Base-by-base conservation (phyloP, 2,888 invertebrate genomes). In the Margaritifera margaritifera region DNA sequence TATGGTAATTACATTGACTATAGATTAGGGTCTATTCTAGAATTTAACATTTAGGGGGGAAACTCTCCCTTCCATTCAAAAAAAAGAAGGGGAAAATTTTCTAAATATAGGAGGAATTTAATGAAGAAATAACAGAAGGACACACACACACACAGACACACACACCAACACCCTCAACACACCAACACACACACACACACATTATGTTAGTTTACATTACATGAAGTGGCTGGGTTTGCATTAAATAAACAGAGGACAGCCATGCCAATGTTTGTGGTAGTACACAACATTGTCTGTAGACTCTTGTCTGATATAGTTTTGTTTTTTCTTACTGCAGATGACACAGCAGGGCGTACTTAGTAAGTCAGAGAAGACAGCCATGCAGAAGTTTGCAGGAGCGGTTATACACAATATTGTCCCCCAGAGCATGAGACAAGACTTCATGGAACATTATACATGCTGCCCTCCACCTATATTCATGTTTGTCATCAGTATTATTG, bases 401-500 rank as follows among this genome's bases (percentile, higher is more conserved):
- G 88, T 90, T 56, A 87, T 90, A 25, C 82, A 85, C 58, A 85
- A 90, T 84, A 80, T 92, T 89, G 69, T 91, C 87, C 81, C 93
- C 89, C 84, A 91, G 90, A 78, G 91, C 89, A 86, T 89, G 68
- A 91, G 91, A 72, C 90, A 90, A 25, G 93, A 94, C 8, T 97
- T 97, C 90, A 94, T 96, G 86, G 94, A 96, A 83, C 94, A 97
- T 88, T 99, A 98, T 91, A 94, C 93, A 73, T 97, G 99, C 87
- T 94, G 94, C 89, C 99, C 98, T 20, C 92, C 92, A 4, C 99
- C 98, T 0, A 87, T 99, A 66, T 95, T 96, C 86, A 97, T 99
- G 95, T 93, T 97, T 75, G 91, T 96, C 72, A 94, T 98, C 83
- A 96, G 96, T 6, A 85, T 97, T 70, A 91, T 96, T 80, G 96